A percentile compares a stretch with the other conserved stretches of the same genome.
phyloP scores from a whole-genome alignment of 2,797 vertebrate genomes.

The Buphagus erythrorhynchus region DNA sequence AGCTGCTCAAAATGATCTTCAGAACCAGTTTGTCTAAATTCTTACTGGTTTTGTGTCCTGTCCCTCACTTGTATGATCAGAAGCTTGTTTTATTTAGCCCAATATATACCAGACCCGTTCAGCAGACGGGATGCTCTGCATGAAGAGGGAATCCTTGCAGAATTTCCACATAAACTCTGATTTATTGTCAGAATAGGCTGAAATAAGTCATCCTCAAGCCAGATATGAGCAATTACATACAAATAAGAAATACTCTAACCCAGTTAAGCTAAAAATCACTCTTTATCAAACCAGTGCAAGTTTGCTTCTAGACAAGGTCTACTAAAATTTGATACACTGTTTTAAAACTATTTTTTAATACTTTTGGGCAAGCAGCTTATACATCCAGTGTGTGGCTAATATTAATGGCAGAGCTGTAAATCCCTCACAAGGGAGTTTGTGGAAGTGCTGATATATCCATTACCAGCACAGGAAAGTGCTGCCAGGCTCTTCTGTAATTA shows the following conservation, averaged over 20 bases:
- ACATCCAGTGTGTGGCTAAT: background rate
- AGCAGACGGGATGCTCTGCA: background rate
- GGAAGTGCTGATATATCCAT: slow-evolving; percentile 45
- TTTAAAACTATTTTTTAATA: slow-evolving; percentile 3
- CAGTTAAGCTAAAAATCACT: background rate
- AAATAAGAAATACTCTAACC: background rate
- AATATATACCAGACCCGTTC: background rate
- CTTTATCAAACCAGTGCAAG: background rate
- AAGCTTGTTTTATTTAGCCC: background rate
- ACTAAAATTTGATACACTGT: background rate
- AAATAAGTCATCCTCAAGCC: slow-evolving; percentile 1
- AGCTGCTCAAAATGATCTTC: background rate
- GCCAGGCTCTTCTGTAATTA: slow-evolving; percentile 36
- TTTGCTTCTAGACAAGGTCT: background rate
- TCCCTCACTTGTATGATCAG: background rate
- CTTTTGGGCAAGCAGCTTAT: slow-evolving; percentile 21
- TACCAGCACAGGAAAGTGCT: slow-evolving; percentile 12
- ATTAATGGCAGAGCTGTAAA: slow-evolving; percentile 47
- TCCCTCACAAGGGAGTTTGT: slow-evolving; percentile 39
- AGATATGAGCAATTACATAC: background rate
- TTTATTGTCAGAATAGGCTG: background rate
- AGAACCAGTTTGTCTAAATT: background rate
- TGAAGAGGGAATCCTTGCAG: background rate
- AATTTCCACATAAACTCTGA: background rate
- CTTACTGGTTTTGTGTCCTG: background rate